Conservation (phyloP, 64 coral and sea anemone species). For the Cladopsammia gracilis region DNA sequence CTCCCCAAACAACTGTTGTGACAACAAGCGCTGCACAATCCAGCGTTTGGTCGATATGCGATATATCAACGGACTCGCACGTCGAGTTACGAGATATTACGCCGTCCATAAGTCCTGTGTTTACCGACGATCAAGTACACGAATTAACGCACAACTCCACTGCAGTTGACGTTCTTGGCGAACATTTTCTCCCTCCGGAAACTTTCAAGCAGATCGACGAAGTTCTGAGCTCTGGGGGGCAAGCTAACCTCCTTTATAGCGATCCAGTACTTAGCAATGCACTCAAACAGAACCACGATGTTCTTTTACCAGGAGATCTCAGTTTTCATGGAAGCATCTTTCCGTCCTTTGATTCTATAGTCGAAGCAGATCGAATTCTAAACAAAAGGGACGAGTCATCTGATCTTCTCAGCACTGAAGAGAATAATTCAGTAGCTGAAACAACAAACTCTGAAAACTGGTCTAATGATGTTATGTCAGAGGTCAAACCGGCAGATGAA, state of each 20-base stretch:
- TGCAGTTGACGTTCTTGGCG: conserved; percentile 82
- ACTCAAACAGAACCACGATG: conserved; percentile 65
- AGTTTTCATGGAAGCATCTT: conserved; percentile 44
- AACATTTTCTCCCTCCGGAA: conserved; percentile 77
- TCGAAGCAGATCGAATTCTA: conserved; percentile 31
- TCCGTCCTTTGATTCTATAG: conserved; percentile 38
- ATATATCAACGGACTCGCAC: conserved; percentile 59
- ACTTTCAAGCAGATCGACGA: conserved; percentile 91
- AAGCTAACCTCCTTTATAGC: conserved; percentile 77
- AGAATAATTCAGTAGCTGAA: neutral
- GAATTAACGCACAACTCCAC: conserved; percentile 79
- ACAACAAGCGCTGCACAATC: conserved; percentile 38
- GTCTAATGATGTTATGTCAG: neutral
- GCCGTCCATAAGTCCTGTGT: conserved; percentile 95
- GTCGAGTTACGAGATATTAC: conserved; percentile 91
- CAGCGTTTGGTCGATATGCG: conserved; percentile 70
- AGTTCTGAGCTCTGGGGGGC: conserved; percentile 73
- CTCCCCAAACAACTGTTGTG: conserved; percentile 36
- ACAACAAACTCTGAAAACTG: neutral
- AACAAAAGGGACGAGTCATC: conserved; percentile 34
- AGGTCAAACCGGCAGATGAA: neutral
- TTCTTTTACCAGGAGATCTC: conserved; percentile 63
- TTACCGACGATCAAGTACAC: conserved; percentile 96
- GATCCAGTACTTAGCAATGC: conserved; percentile 58
- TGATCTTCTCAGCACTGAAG: neutral